These are phyloP conservation scores for Adela reaumurella DNA, from an alignment of 2,888 invertebrate species.

Conservation along the genomic window DNA sequence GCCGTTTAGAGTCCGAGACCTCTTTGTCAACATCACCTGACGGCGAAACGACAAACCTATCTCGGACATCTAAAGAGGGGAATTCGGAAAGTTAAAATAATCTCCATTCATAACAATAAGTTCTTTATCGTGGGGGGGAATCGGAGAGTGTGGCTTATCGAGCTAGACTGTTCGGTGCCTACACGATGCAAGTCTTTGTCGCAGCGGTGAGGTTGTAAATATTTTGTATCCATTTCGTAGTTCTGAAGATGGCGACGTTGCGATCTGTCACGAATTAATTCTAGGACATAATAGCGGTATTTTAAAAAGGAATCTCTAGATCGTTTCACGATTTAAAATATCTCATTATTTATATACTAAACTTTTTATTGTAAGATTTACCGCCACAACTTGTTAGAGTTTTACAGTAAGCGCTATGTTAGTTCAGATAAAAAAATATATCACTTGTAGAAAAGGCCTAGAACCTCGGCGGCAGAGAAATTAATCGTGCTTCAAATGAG, in stretches of 20 bases:
- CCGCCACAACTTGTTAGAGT: no score
- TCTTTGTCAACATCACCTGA: background rate
- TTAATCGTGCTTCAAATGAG: no score
- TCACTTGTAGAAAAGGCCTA: no score
- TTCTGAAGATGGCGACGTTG: background rate
- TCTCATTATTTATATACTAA: no score
- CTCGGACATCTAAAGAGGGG: background rate
- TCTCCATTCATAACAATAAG: background rate
- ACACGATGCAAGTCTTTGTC: background rate
- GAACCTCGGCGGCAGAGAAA: no score
- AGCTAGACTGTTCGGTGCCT: background rate
- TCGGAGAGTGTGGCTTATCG: background rate
- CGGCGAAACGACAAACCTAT: background rate
- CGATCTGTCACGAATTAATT: background rate
- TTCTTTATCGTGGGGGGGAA: background rate
- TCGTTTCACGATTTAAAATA: no score
- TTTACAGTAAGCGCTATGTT: no score
- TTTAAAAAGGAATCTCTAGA: no score
- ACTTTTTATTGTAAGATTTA: no score
- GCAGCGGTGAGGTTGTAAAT: background rate
- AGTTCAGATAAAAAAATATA: no score
- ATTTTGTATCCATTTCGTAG: background rate
- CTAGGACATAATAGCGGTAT: background rate
- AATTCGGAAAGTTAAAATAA: background rate
- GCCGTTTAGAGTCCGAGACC: background rate